A percentile compares a stretch with the other conserved stretches of the same genome.
phyloP scores from a whole-genome alignment of 64 coral and sea anemone species.

The Montipora capricornis region DNA sequence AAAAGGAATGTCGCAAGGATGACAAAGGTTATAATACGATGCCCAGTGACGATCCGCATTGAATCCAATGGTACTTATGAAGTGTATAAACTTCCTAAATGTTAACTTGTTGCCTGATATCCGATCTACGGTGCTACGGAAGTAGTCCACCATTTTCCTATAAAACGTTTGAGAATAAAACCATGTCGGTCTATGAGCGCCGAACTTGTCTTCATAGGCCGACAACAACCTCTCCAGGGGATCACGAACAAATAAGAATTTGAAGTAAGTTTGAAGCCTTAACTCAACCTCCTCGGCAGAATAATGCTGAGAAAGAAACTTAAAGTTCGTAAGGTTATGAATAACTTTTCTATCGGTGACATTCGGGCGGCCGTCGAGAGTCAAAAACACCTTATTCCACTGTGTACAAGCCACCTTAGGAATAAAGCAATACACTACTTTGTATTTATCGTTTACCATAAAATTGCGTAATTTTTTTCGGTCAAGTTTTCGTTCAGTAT shows the following conservation, averaged over 20 bases:
- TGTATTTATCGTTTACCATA: not conserved
- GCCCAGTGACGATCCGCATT: not conserved
- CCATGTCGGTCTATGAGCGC: not conserved
- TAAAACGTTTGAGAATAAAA: not conserved
- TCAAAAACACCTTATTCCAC: not conserved
- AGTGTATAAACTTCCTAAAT: not conserved
- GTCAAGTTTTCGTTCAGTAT: not conserved
- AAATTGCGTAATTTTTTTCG: not conserved
- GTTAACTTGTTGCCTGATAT: not conserved
- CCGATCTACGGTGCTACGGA: not conserved
- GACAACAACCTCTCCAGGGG: constrained; percentile 8
- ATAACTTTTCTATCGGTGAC: not conserved
- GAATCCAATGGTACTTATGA: not conserved
- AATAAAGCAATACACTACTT: not conserved
- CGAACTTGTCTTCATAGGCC: not conserved
- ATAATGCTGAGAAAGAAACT: not conserved
- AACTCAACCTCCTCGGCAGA: not conserved
- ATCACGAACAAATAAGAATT: constrained; percentile 28
- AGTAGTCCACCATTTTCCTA: not conserved
- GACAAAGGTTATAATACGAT: not conserved
- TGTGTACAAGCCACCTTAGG: not conserved
- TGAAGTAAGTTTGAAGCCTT: constrained; percentile 22
- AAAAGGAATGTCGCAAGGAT: not conserved
- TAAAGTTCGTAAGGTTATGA: not conserved
- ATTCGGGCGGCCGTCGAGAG: not conserved